phyloP scores from a whole-genome alignment of 2,797 vertebrate genomes.

The Ceyx erithaca region DNA sequence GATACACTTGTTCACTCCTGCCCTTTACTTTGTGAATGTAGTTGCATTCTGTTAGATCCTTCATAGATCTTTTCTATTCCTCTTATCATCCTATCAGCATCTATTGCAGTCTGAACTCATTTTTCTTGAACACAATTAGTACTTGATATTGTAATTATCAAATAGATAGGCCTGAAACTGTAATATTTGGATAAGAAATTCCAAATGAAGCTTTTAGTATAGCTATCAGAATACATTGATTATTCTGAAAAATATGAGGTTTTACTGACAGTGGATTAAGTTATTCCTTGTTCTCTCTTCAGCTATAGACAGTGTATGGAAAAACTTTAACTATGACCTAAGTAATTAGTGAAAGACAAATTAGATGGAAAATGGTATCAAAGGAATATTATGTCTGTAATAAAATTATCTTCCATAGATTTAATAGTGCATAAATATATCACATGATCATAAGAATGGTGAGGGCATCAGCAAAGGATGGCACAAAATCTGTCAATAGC shows the following conservation, averaged over 20 bases:
- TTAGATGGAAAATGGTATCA: background rate
- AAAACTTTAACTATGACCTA: background rate
- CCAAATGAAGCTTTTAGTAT: background rate
- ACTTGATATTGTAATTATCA: background rate
- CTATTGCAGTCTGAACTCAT: background rate
- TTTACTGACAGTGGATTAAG: background rate
- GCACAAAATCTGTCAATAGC: conserved; percentile 22
- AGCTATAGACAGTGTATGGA: background rate
- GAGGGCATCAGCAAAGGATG: background rate
- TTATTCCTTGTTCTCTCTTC: background rate
- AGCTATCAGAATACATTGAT: background rate
- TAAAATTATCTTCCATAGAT: background rate
- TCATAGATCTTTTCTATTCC: background rate
- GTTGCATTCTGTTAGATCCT: background rate
- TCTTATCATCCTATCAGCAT: background rate
- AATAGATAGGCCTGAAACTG: background rate
- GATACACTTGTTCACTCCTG: background rate
- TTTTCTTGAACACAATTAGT: background rate
- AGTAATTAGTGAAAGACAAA: background rate
- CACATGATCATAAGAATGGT: background rate
- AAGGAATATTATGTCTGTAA: background rate
- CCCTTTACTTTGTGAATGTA: background rate
- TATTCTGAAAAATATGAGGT: background rate
- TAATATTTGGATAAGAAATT: background rate
- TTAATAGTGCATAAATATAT: background rate